Evolutionary conservation across 2,888 invertebrate genomes (phyloP).

Genomic region (Onchidella celtica): DNA sequence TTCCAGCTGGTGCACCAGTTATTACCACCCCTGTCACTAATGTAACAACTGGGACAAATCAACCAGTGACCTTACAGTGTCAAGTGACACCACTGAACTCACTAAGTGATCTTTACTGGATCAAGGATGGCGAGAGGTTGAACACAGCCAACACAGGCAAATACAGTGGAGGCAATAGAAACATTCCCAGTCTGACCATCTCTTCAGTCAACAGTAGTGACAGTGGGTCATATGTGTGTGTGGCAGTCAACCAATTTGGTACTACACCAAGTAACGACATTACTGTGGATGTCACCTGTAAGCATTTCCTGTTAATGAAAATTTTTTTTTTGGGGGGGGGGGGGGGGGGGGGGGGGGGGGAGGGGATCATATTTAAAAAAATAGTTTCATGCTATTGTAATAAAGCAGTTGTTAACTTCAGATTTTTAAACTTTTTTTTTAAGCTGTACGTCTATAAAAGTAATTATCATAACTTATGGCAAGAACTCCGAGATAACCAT

Average conservation of each 20-base stretch:
- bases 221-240: constrained; percentile 12
- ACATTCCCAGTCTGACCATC: constrained; percentile 16
- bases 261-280: background rate
- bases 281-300: background rate
- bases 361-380: no score
- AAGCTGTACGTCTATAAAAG: no score
- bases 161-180: constrained; percentile 12
- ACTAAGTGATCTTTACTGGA: constrained; percentile 25
- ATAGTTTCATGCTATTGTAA: no score
- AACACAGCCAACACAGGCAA: background rate
- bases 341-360: no score
- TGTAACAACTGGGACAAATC: background rate
- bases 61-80: background rate
- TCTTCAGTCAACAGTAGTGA: background rate
- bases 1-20: background rate
- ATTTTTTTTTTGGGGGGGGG: no score
- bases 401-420: no score
- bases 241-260: constrained; percentile 3
- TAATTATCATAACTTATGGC: no score
- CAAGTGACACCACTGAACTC: background rate
- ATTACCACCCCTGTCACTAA: background rate
- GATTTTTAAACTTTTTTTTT: no score
- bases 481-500: no score
- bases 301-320: no score
- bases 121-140: background rate